Evolutionary conservation across 1,140 invertebrate genomes (phyloP).

Genomic region (Diachasma alloeum): DNA sequence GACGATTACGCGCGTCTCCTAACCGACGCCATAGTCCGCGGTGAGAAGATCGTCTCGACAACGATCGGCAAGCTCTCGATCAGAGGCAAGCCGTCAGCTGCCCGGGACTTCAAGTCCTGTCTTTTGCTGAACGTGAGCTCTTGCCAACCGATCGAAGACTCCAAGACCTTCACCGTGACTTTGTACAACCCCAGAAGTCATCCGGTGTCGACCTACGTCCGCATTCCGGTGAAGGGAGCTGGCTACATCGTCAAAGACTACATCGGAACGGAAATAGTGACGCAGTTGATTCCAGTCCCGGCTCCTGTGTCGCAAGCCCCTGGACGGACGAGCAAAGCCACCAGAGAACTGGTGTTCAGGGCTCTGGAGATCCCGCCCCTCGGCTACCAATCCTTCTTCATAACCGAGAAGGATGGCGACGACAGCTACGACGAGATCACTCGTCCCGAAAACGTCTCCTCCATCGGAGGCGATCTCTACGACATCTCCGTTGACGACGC

Average conservation of each 20-base stretch:
- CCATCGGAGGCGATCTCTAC: conserved; percentile 36
- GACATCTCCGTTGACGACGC: conserved; percentile 68
- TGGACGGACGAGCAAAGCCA: conserved; percentile 61
- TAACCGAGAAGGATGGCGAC: conserved; percentile 54
- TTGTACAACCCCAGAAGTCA: conserved; percentile 85
- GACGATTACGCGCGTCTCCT: conserved; percentile 84
- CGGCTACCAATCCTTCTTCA: conserved; percentile 72
- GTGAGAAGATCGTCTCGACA: conserved; percentile 59
- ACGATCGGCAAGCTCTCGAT: conserved; percentile 42
- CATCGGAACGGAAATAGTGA: conserved; percentile 65
- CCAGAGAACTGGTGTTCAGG: conserved; percentile 62
- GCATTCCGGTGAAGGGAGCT: conserved; percentile 73
- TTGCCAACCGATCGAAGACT: conserved; percentile 71
- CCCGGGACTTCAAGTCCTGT: conserved; percentile 63
- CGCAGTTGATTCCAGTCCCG: conserved; percentile 72
- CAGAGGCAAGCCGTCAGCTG: conserved; percentile 21
- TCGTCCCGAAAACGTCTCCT: background rate
- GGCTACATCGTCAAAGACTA: conserved; percentile 74
- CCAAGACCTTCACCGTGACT: conserved; percentile 72
- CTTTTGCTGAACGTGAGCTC: conserved; percentile 72
- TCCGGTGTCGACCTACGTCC: conserved; percentile 70
- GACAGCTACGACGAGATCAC: background rate
- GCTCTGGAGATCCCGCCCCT: conserved; percentile 71
- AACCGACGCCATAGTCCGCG: conserved; percentile 66
- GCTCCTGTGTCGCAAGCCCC: conserved; percentile 67